Evolutionary conservation across 2,888 invertebrate genomes (phyloP), one percentile per base, ranked within the genome.

Genomic region (Rhingia rostrata): DNA sequence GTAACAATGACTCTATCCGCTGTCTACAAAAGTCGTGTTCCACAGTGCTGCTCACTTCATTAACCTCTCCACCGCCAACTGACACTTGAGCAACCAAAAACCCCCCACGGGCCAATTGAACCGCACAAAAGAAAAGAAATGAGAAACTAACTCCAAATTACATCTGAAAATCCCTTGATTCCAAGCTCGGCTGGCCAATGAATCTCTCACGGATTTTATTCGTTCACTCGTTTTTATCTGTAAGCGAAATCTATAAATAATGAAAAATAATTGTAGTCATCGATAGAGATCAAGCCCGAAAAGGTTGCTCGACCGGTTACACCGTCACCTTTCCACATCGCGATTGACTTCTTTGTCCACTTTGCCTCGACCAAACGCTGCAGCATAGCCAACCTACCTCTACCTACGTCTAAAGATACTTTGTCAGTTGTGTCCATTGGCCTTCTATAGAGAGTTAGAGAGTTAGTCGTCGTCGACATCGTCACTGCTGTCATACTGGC

Each of bases 371-470:
- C 51, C 51, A n/a, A 45, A 6, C 33, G 14, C 35, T 37, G 39
- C 58, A 61, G 41, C 61, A 22, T 22, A 22, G n/a, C 7, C 51
- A 66, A 66, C 64, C 58, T 72, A 78, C 58, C 30, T 49, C 78
- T 72, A 39, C 39, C 49, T 51, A 73, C 73, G 66, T 22, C 22
- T 22, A 22, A 5, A 10, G 41, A 10, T 41, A 41, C 41, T 10
- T 41, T 41, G 10, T 10, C 4, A 7, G 10, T 41, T 67, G 81
- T 81, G 39, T 70, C 75, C 58, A 81, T 77, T 82, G 75, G 70
- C 75, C 70, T 75, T 75, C 75, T 72, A 66, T 45, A 80, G 81
- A 75, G 70, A 75, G 45, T 77, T 82, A 82, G 81, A 82, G 81
- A 82, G 81, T 81, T 80, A n/a, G 53, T 47, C 32, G 2, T 32